A percentile compares a stretch with the other conserved stretches of the same genome.
Conservation (phyloP, 2,797 vertebrate genomes). For the Telmatherina bonti region DNA sequence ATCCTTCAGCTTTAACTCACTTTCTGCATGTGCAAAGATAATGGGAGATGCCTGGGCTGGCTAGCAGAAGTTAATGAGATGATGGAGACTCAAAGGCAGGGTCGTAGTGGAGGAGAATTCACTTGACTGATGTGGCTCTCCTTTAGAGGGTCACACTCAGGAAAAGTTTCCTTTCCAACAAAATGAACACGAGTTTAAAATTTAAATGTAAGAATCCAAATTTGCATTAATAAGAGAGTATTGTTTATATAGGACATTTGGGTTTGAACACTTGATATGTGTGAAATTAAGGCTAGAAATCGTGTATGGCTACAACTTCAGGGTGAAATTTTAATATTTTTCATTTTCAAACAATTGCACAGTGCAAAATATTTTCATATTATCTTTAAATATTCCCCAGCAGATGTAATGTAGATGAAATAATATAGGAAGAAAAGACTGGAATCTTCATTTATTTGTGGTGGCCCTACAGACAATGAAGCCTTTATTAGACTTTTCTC, state of each 20-base stretch:
- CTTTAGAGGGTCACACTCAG: slow-evolving; percentile 38
- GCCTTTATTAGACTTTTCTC: too few relatives aligned
- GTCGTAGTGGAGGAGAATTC: slow-evolving; percentile 48
- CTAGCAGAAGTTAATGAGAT: slow-evolving; percentile 74
- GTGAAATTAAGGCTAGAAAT: slow-evolving; percentile 58
- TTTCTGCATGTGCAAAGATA: slow-evolving; percentile 72
- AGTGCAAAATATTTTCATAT: slow-evolving; percentile 22
- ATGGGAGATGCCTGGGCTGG: slow-evolving; percentile 48
- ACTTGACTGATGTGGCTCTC: slow-evolving; percentile 39
- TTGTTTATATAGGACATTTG: slow-evolving; percentile 5
- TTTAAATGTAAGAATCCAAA: slow-evolving; percentile 52
- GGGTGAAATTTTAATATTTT: slow-evolving; percentile 19
- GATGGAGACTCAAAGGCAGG: slow-evolving; percentile 71
- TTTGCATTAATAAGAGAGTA: slow-evolving; percentile 11
- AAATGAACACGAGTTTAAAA: slow-evolving; percentile 57
- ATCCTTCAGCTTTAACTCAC: slow-evolving; percentile 48
- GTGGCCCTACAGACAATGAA: too few relatives aligned
- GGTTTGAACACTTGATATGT: slow-evolving; percentile 36
- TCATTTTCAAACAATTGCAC: slow-evolving; percentile 9
- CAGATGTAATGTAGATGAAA: slow-evolving; percentile 8
- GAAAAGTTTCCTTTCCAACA: slow-evolving; percentile 39
- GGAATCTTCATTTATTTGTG: neutral
- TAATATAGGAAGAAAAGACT: neutral
- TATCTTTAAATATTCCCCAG: slow-evolving; percentile 32
- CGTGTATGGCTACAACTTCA: neutral